A percentile compares a stretch with the other conserved stretches of the same genome.
These are phyloP conservation scores for Sarcophaga peregrina DNA, from an alignment of 1,140 invertebrate species.

Conservation along the genomic window DNA sequence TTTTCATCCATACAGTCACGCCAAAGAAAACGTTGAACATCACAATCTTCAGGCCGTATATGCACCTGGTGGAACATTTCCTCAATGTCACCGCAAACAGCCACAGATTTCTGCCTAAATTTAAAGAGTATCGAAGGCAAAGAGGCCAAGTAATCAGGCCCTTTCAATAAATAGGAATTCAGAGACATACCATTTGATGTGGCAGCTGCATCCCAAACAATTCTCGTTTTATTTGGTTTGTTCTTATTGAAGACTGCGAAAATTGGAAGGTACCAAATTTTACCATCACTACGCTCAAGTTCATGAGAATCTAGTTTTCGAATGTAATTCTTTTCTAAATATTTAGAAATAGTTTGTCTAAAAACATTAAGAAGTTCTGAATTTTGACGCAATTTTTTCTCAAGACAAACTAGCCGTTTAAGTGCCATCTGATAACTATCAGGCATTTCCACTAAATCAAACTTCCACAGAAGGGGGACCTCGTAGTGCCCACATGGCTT, in stretches of 20 bases:
- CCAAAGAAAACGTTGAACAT: constrained; percentile 35
- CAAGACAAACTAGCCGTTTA: constrained; percentile 31
- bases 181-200: constrained; percentile 46
- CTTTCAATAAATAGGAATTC: constrained; percentile 52
- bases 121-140: no score
- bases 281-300: background rate
- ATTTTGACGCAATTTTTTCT: background rate
- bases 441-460: constrained; percentile 35
- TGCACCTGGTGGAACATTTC: no score
- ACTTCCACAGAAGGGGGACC: constrained; percentile 24
- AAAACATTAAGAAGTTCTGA: background rate
- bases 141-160: constrained; percentile 46
- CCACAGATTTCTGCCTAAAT: background rate
- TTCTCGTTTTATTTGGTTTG: constrained; percentile 49
- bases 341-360: background rate
- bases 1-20: background rate
- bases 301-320: background rate
- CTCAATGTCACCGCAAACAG: constrained; percentile 1
- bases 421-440: constrained; percentile 44
- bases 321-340: constrained; percentile 14
- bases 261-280: constrained; percentile 56
- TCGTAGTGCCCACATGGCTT: constrained; percentile 18
- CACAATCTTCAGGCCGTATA: background rate
- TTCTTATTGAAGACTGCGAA: constrained; percentile 55
- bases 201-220: constrained; percentile 55